Conservation (phyloP, 2,797 vertebrate genomes). For the Eupleurogrammus muticus region DNA sequence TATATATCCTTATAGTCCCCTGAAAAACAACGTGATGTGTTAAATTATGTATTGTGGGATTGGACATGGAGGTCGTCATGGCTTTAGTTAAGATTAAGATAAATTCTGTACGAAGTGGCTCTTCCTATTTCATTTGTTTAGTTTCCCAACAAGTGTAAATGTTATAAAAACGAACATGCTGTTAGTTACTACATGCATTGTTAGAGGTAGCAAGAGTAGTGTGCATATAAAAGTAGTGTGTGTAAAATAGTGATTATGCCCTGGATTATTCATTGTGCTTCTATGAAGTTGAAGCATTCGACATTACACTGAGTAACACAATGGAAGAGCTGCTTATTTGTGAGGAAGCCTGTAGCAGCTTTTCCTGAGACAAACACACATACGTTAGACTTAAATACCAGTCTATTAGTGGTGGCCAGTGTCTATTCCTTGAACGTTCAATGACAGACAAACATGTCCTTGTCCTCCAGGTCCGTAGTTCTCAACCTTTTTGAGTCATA, state of each 20-base stretch:
- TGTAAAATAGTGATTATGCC: conserved; percentile 27
- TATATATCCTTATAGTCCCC: too few relatives aligned
- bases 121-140: too few relatives aligned
- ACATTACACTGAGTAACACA: conserved; percentile 9
- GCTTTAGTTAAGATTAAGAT: too few relatives aligned
- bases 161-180: neutral
- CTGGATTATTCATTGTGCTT: neutral
- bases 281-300: neutral
- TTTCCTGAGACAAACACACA: conserved; percentile 35
- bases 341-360: conserved; percentile 3
- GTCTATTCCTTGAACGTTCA: neutral
- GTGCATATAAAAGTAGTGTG: neutral
- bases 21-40: too few relatives aligned
- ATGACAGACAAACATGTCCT: neutral
- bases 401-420: neutral
- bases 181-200: neutral
- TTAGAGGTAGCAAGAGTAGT: neutral
- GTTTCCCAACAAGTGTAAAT: too few relatives aligned
- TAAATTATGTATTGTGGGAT: too few relatives aligned
- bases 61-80: too few relatives aligned
- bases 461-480: too few relatives aligned
- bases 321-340: conserved; percentile 18
- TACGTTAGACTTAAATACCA: neutral
- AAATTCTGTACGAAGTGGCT: too few relatives aligned
- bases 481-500: too few relatives aligned